phyloP scores from a whole-genome alignment of 2,888 invertebrate species.

The Drosophila peninsularis region DNA sequence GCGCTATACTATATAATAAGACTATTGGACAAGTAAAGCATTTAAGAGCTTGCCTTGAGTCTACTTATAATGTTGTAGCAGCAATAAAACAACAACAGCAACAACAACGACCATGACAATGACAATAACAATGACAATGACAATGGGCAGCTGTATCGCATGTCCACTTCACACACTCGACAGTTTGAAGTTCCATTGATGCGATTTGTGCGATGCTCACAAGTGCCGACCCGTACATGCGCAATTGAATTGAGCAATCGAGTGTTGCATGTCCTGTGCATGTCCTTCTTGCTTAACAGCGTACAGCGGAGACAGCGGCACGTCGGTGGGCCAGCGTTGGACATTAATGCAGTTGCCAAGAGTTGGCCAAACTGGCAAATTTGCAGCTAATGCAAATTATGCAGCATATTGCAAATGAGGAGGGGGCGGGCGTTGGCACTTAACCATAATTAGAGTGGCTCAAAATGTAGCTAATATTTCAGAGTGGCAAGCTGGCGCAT shows the following conservation, averaged over 20 bases:
- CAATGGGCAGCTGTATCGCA: conserved; percentile 25
- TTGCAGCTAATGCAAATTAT: conserved; percentile 63
- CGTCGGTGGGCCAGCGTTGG: neutral
- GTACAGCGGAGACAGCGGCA: neutral
- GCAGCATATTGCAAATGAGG: conserved; percentile 43
- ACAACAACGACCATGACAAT: conserved; percentile 5
- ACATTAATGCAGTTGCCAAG: conserved; percentile 15
- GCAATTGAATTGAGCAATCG: conserved; percentile 37
- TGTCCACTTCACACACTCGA: conserved; percentile 40
- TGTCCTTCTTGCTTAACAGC: conserved; percentile 13
- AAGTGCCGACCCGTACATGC: conserved; percentile 19
- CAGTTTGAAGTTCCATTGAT: conserved; percentile 39
- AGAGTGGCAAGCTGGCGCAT: conserved; percentile 49
- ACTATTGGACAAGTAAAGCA: neutral
- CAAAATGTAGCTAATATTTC: conserved; percentile 59
- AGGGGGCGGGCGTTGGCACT: conserved; percentile 26
- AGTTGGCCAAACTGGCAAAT: conserved; percentile 39
- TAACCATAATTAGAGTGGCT: conserved; percentile 64
- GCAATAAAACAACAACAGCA: conserved; percentile 13
- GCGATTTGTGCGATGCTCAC: conserved; percentile 33
- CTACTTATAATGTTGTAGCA: conserved; percentile 7
- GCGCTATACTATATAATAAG: neutral
- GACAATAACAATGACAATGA: conserved; percentile 8
- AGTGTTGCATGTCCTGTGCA: conserved; percentile 36
- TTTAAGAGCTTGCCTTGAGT: conserved; percentile 8